Evolutionary conservation across 1,140 invertebrate genomes (phyloP).

Genomic region (Drosophila simulans): DNA sequence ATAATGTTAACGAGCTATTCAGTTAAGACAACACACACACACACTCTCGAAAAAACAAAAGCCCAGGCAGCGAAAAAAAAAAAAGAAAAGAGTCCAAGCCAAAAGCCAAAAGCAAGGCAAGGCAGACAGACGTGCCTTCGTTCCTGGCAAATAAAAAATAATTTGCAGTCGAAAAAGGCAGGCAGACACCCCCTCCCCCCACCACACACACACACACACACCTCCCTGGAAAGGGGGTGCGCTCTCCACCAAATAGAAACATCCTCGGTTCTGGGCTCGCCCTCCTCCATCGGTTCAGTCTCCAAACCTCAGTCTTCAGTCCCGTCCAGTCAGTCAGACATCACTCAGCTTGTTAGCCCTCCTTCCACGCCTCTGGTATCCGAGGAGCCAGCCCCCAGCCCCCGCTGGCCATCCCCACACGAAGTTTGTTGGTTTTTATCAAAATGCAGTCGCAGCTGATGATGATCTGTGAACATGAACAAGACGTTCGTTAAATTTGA

Average conservation of each 20-base stretch:
- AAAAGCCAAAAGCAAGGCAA: conserved; percentile 22
- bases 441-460: conserved; percentile 83
- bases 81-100: conserved; percentile 18
- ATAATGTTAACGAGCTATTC: conserved; percentile 84
- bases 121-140: conserved; percentile 70
- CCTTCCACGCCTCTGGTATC: conserved; percentile 20
- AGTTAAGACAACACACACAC: conserved; percentile 75
- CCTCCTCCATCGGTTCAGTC: conserved; percentile 20
- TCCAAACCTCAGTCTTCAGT: conserved; percentile 2
- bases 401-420: background rate
- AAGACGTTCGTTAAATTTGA: conserved; percentile 84
- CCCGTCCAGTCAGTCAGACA: conserved; percentile 57
- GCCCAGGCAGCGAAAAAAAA: conserved; percentile 27
- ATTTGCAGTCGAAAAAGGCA: conserved; percentile 79
- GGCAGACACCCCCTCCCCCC: conserved; percentile 30
- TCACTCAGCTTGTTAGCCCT: conserved; percentile 78
- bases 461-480: conserved; percentile 83
- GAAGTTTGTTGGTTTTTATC: conserved; percentile 73
- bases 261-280: conserved; percentile 50
- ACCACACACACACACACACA: background rate
- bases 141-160: conserved; percentile 79
- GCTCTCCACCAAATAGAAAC: conserved; percentile 76
- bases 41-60: conserved; percentile 9
- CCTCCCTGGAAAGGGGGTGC: conserved; percentile 1
- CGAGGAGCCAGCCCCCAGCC: background rate